A percentile compares a stretch with the other conserved stretches of the same genome.
Evolutionary conservation across 2,113 vertebrate genomes (phyloP).

Genomic region (Gasterosteus aculeatus): DNA sequence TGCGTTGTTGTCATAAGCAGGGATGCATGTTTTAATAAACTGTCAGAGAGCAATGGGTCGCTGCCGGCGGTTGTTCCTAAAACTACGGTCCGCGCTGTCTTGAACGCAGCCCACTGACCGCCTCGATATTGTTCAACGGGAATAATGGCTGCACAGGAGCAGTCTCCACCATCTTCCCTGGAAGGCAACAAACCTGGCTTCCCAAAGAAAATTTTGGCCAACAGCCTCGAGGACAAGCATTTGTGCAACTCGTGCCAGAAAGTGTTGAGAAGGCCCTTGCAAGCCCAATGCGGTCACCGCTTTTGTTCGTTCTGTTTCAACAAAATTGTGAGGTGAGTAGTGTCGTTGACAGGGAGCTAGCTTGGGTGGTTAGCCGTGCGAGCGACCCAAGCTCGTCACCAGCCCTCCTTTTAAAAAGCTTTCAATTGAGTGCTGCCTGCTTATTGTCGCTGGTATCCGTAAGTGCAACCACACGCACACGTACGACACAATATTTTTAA

Average conservation of each 20-base stretch:
- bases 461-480: too few relatives aligned
- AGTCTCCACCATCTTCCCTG: conserved; percentile 89
- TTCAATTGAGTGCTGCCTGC: not conserved
- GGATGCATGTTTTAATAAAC: not conserved
- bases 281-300: conserved; percentile 96
- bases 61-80: conserved; percentile 18
- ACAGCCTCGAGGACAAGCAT: conserved; percentile 92
- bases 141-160: conserved; percentile 86
- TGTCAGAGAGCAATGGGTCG: conserved; percentile 24
- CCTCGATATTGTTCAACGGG: conserved; percentile 67
- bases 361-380: conserved; percentile 28
- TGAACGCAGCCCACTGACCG: conserved; percentile 70
- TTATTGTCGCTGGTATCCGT: not conserved
- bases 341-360: conserved; percentile 46
- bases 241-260: conserved; percentile 92
- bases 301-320: conserved; percentile 93
- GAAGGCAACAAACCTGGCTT: conserved; percentile 93
- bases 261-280: conserved; percentile 89
- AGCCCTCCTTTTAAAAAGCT: conserved; percentile 5
- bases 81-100: conserved; percentile 38
- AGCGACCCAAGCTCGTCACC: not conserved
- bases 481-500: not conserved
- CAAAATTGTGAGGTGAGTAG: conserved; percentile 89
- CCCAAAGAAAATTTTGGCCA: conserved; percentile 90
- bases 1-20: conserved; percentile 12